Percentiles rank a stretch among this genome's conserved stretches.
These are phyloP conservation scores for Chaetodon trifasciatus DNA, from an alignment of 2,797 vertebrate genomes.

Conservation along the genomic window DNA sequence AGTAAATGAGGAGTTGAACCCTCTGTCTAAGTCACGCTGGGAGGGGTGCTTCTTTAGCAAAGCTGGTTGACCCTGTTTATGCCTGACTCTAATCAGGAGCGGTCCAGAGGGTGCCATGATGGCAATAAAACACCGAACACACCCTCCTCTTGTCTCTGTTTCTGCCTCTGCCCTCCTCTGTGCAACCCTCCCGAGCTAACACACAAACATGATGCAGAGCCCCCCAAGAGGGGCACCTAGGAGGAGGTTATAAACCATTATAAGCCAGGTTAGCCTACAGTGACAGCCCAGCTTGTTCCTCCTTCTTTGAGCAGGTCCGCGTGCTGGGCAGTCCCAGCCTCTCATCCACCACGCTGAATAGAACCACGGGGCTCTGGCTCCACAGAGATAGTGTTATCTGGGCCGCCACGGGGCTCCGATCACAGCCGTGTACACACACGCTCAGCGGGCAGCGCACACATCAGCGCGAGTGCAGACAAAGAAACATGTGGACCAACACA, in stretches of 20 bases:
- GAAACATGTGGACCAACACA: conserved; percentile 65
- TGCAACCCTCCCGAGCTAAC: conserved; percentile 19
- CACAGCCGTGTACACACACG: conserved; percentile 77
- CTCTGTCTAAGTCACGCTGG: conserved; percentile 60
- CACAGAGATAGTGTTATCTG: conserved; percentile 89
- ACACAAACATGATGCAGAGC: conserved; percentile 36
- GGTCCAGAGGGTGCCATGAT: conserved; percentile 78
- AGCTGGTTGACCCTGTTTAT: conserved; percentile 76
- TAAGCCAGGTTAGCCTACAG: conserved; percentile 66
- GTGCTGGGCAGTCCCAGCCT: conserved; percentile 77
- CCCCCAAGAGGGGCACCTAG: conserved; percentile 60
- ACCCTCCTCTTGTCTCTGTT: conserved; percentile 59
- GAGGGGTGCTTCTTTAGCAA: conserved; percentile 67
- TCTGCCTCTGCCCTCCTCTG: conserved; percentile 40
- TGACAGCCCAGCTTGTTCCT: conserved; percentile 82
- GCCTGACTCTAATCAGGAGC: conserved; percentile 85
- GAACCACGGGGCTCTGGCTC: conserved; percentile 83
- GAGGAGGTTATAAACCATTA: conserved; percentile 83
- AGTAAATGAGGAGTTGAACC: conserved; percentile 67
- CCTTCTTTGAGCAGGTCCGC: conserved; percentile 82
- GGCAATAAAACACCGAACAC: conserved; percentile 76
- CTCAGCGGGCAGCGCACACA: conserved; percentile 67
- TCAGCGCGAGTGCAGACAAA: conserved; percentile 67
- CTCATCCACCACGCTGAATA: conserved; percentile 77
- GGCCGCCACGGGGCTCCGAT: conserved; percentile 74